Conservation (phyloP, 2,113 vertebrate species). For the Triplophysa dalaica region DNA sequence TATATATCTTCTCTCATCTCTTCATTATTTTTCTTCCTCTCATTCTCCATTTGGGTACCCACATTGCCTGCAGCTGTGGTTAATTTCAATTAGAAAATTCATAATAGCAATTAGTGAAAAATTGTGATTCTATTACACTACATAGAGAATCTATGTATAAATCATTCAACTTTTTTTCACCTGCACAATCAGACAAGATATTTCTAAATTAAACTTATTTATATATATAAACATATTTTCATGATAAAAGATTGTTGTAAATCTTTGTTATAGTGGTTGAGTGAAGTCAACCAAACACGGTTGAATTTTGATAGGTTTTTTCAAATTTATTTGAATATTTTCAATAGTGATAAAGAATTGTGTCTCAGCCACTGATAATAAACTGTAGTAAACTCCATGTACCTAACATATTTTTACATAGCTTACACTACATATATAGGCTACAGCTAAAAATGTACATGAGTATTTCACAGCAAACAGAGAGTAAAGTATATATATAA, state of each 20-base stretch:
- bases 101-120: not conserved
- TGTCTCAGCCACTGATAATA: too few relatives aligned
- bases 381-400: too few relatives aligned
- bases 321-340: too few relatives aligned
- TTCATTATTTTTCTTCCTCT: not conserved
- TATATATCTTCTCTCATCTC: not conserved
- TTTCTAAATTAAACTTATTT: not conserved
- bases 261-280: not conserved
- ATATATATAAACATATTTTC: too few relatives aligned
- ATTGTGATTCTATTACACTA: not conserved
- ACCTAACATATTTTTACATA: too few relatives aligned
- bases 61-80: conserved; percentile 16
- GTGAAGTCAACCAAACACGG: too few relatives aligned
- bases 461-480: too few relatives aligned
- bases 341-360: too few relatives aligned
- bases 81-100: not conserved
- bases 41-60: conserved; percentile 30
- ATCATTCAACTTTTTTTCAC: not conserved
- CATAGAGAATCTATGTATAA: not conserved
- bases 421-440: too few relatives aligned
- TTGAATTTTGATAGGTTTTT: too few relatives aligned
- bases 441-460: too few relatives aligned
- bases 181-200: not conserved
- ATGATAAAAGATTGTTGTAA: not conserved
- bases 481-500: too few relatives aligned